Evolutionary conservation across 2,113 vertebrate species (phyloP).

Genomic region (Odocoileus hemionus): DNA sequence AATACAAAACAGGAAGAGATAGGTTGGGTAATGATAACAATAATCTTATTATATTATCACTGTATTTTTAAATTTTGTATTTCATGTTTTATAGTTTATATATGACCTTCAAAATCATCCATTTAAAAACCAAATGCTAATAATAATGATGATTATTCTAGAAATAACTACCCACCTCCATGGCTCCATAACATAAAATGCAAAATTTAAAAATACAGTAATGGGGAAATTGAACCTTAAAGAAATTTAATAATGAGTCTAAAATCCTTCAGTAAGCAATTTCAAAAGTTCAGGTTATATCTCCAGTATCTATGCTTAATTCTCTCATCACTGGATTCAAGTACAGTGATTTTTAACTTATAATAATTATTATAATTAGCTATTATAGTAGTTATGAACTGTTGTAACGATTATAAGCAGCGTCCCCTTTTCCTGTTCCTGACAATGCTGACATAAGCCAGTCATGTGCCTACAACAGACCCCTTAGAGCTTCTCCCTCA

Average conservation of each 20-base stretch:
- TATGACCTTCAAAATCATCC: not conserved
- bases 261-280: not conserved
- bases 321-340: not conserved
- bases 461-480: not conserved
- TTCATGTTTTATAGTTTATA: not conserved
- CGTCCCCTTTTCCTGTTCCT: not conserved
- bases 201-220: not conserved
- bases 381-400: not conserved
- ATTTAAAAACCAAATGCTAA: not conserved
- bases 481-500: not conserved
- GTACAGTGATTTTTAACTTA: not conserved
- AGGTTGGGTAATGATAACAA: not conserved
- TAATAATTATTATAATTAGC: not conserved
- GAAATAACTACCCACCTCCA: not conserved
- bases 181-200: not conserved
- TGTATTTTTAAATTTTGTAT: not conserved
- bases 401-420: not conserved
- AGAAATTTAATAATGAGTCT: not conserved
- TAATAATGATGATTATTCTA: not conserved
- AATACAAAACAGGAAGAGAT: not conserved
- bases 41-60: not conserved
- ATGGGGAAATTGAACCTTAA: not conserved
- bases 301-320: not conserved
- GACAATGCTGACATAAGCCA: not conserved
- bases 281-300: not conserved